Conservation (phyloP, 2,888 invertebrate species). For the Caenorhabditis wallacei region DNA sequence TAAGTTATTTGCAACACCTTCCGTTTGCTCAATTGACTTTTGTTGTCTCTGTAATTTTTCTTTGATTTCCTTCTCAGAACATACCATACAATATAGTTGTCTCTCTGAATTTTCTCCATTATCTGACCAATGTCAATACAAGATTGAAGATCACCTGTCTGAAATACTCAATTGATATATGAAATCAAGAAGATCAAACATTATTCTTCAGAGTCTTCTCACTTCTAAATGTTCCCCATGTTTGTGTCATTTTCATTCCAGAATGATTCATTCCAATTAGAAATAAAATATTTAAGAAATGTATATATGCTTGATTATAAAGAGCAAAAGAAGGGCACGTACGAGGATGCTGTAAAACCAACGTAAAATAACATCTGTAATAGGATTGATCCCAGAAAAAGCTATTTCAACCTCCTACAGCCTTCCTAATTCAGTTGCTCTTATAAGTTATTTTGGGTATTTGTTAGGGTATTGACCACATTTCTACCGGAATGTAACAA, state of each 20-base stretch:
- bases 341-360: too few relatives aligned
- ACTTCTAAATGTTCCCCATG: constrained; percentile 5
- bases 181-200: background rate
- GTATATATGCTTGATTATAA: too few relatives aligned
- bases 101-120: constrained; percentile 41
- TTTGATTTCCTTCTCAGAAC: background rate
- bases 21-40: constrained; percentile 21
- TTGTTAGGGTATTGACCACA: too few relatives aligned
- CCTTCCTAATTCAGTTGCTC: too few relatives aligned
- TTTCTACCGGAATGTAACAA: too few relatives aligned
- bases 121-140: constrained; percentile 42
- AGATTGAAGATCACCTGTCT: constrained; percentile 18
- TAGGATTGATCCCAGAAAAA: too few relatives aligned
- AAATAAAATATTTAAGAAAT: background rate
- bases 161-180: background rate
- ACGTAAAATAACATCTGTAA: too few relatives aligned
- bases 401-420: too few relatives aligned
- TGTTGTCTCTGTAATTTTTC: constrained; percentile 38
- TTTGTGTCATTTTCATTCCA: constrained; percentile 8
- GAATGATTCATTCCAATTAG: background rate
- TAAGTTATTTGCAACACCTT: constrained; percentile 13
- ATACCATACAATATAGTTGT: constrained; percentile 21
- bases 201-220: background rate
- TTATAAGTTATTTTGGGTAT: too few relatives aligned
- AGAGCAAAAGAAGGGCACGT: too few relatives aligned